These are phyloP conservation scores for Propsilocerus akamusi DNA, from an alignment of 1,140 invertebrate genomes.

Conservation along the genomic window DNA sequence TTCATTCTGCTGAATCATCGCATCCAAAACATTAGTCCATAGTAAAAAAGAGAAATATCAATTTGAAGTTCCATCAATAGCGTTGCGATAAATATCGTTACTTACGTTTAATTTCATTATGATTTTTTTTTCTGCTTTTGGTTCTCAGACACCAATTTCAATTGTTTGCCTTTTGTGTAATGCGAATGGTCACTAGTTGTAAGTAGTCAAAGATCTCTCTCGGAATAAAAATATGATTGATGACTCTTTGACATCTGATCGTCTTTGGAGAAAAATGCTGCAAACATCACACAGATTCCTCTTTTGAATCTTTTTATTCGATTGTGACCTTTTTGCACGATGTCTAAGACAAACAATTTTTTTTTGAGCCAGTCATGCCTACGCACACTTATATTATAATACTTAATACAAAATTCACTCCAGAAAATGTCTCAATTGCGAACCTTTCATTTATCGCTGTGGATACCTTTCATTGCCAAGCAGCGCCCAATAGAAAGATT, in stretches of 20 bases:
- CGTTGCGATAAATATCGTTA: slow-evolving; percentile 1
- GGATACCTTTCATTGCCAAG: too few species aligned
- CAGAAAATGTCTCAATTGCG: too few species aligned
- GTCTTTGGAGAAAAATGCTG: background rate
- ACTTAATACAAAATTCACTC: too few species aligned
- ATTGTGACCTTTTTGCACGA: slow-evolving; percentile 1
- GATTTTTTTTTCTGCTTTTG: background rate
- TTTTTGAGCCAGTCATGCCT: too few species aligned
- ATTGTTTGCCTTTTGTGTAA: background rate
- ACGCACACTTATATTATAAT: too few species aligned
- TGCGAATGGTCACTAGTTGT: background rate
- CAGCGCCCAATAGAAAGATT: too few species aligned
- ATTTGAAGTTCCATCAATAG: background rate
- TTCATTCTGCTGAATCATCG: too few species aligned
- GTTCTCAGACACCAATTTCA: background rate
- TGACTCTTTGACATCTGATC: slow-evolving; percentile 4
- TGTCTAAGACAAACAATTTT: too few species aligned
- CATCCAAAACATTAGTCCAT: too few species aligned
- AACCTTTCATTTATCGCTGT: too few species aligned
- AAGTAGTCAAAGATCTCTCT: background rate
- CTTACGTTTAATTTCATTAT: background rate
- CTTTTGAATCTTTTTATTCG: background rate
- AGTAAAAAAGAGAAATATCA: too few species aligned
- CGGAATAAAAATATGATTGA: background rate
- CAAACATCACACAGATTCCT: background rate